Conservation (phyloP, 2,113 vertebrate species). For the Muscicapa adusta region DNA sequence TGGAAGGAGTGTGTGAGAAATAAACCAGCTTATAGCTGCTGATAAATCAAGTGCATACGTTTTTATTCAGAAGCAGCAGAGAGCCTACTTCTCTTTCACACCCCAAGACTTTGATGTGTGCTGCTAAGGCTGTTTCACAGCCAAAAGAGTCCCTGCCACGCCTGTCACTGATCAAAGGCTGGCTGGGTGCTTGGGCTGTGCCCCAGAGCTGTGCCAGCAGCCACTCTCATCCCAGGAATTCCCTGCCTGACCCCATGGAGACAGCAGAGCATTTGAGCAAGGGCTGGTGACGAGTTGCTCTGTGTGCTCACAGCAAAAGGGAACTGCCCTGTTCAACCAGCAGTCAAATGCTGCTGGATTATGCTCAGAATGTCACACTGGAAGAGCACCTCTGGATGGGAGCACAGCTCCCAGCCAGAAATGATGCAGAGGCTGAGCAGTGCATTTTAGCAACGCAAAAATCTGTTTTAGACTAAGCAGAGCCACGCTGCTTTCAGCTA, state of each 20-base stretch:
- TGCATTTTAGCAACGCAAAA: not conserved
- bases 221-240: not conserved
- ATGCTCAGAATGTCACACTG: fast-evolving
- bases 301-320: too few species aligned
- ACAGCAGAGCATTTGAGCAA: not conserved
- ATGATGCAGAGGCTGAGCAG: not conserved
- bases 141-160: not conserved
- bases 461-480: not conserved
- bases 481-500: not conserved
- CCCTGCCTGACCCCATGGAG: fast-evolving
- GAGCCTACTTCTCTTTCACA: not conserved
- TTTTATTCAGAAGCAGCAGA: not conserved
- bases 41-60: not conserved
- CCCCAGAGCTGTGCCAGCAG: not conserved
- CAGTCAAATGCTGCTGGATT: not conserved
- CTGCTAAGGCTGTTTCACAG: not conserved
- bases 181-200: not conserved
- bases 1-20: not conserved
- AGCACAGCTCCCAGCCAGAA: not conserved
- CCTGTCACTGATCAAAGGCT: not conserved
- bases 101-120: fast-evolving
- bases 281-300: fast-evolving
- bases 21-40: not conserved
- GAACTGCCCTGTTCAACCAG: not conserved
- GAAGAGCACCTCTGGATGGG: not conserved